Evolutionary conservation across 1,140 invertebrate species (phyloP), one percentile per base, ranked within the genome.

Genomic region (Fopius arisanus): DNA sequence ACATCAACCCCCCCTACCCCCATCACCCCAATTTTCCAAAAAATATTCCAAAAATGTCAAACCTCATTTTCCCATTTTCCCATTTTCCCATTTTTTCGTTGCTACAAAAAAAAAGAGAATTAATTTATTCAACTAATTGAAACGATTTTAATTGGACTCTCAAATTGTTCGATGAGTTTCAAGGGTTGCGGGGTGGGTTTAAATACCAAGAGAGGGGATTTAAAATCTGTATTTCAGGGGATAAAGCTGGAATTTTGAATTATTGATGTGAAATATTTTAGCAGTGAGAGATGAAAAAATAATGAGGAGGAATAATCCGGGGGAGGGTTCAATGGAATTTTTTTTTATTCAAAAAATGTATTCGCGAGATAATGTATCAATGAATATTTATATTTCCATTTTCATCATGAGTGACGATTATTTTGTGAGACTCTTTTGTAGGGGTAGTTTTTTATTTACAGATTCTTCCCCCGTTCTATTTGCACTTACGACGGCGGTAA

Each of bases 131-230:
- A 59, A 59, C 23, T 59, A 59, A 59, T 59, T 59, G 26, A 59
- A 59, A 59, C 43, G 43, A n/a, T 4, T 59, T 59, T 59, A 59
- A 59, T 59, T 59, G 23, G 54, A 59, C 54, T 59, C 23, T 28
- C 54, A 59, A 59, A 59, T 59, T 59, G 54, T 28, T 59, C 23
- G 10, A 14, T 19, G 43, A 48, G 43, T 48, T 48, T 48, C 43
- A 48, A 48, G 43, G 43, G 43, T 48, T 26, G 23, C 14, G 54
- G 10, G 7, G 14, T 9, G 19, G 10, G 23, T 59, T 59, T 59
- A 59, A 59, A 59, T 23, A 5, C 54, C 54, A 12, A 26, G 54
- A 59, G 54, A 59, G 19, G 54, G 54, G 54, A 59, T 59, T 59
- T 59, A 59, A 59, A 59, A 59, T 59, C 26, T 21, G 26, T 59